phyloP scores from a whole-genome alignment of 2,888 invertebrate species.

The Ischnura elegans region DNA sequence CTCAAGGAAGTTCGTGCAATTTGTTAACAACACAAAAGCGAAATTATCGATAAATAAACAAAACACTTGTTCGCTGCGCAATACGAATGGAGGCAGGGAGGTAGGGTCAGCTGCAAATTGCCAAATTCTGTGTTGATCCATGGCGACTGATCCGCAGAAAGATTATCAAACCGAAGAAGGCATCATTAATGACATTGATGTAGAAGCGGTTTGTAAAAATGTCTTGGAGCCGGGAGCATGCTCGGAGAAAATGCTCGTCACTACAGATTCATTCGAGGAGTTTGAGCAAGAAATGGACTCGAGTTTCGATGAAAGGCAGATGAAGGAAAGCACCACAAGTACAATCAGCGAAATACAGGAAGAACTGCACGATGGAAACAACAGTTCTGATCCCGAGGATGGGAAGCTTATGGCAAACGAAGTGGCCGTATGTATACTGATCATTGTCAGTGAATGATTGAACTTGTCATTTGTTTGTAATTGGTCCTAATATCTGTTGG shows the following conservation, averaged over 20 bases:
- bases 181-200: slow-evolving; percentile 38
- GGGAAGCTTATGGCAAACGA: slow-evolving; percentile 53
- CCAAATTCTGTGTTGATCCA: neutral
- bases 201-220: slow-evolving; percentile 70
- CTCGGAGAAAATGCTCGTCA: slow-evolving; percentile 84
- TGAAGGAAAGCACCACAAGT: slow-evolving; percentile 80
- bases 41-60: slow-evolving; percentile 20
- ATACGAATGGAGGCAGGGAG: neutral
- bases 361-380: slow-evolving; percentile 77
- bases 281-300: slow-evolving; percentile 84
- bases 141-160: slow-evolving; percentile 54
- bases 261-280: slow-evolving; percentile 86
- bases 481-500: neutral
- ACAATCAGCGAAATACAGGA: slow-evolving; percentile 82
- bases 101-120: neutral
- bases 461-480: neutral
- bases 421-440: slow-evolving; percentile 28
- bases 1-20: neutral
- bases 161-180: slow-evolving; percentile 5
- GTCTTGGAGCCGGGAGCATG: slow-evolving; percentile 81
- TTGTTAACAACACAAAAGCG: slow-evolving; percentile 41
- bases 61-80: neutral
- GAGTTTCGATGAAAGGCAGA: slow-evolving; percentile 81
- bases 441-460: neutral
- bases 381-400: slow-evolving; percentile 63